Base-by-base conservation (phyloP, 2,113 vertebrate species). In the Circaetus cinerascens region DNA sequence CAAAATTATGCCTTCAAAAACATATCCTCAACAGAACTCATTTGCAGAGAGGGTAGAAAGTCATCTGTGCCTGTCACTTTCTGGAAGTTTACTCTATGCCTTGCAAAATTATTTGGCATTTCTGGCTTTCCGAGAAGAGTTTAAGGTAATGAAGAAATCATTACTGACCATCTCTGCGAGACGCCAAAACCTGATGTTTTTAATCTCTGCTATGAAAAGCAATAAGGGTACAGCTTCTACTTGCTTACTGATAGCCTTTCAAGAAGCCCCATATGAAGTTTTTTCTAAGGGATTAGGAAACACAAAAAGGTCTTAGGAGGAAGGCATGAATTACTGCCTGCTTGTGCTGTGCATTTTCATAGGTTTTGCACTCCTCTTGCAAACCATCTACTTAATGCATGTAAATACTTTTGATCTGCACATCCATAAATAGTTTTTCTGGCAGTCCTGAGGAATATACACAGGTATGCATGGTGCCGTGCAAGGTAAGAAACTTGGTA, bases 231-330 rank as follows among this genome's bases (percentile, higher is more conserved):
- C 32, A 80, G 16, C 19, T 93, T 60, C 12, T 68, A 7, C 25
- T 81, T 86, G 13, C 18, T 78, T 82, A 36, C 11, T 34, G 26
- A 48, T 23, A 64, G 34, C 36, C 36, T 75, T 63, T 84, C 9
- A 46, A 63, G 46, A 38, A 79, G 5, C 6, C 3, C 3, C 4
- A 3, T 26, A 13, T 4, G 4, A 86, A 16, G 0, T 41, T 53
- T 62, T 76, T 73, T 46, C 36, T 59, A 4, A 32, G 41, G 6
- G 4, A 4, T 40, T 46, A 30, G 27, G 30, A 87, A 59, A 50
- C 0, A 0, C 7, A 13, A n/a, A 36, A 73, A 57, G 11, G 10
- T 57, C 20, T 16, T 41, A 4, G 5, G 60, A 88, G 55, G 69
- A 69, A n/a, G 6, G 7, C 18, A 9, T 11, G 10, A 1, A 10